Conservation (phyloP, 2,113 vertebrate species). For the Archilochus colubris region DNA sequence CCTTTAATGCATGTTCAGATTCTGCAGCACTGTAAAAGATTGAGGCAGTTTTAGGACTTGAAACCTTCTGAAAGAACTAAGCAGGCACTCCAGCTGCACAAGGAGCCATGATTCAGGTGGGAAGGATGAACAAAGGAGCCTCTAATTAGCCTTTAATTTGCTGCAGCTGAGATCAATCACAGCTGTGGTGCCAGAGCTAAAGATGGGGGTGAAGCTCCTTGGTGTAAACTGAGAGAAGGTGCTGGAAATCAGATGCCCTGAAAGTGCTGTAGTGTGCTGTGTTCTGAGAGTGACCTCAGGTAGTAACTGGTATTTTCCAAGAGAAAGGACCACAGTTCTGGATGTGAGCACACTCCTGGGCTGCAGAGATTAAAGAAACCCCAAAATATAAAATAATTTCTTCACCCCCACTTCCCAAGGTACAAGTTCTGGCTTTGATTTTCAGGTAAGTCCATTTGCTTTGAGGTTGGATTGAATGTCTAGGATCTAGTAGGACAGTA, state of each 20-base stretch:
- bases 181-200: background rate
- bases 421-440: background rate
- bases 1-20: background rate
- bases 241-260: background rate
- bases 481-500: background rate
- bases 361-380: background rate
- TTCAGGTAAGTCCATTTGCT: background rate
- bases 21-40: background rate
- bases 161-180: background rate
- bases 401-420: background rate
- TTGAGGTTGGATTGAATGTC: background rate
- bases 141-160: background rate
- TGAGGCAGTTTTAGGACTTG: background rate
- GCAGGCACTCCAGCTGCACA: background rate
- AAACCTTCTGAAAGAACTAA: background rate
- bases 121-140: background rate
- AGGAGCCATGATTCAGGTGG: background rate
- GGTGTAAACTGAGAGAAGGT: background rate
- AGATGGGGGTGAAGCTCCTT: background rate
- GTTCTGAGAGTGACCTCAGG: fast-evolving
- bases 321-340: background rate
- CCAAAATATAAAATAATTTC: background rate
- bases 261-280: fast-evolving
- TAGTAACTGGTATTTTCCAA: background rate
- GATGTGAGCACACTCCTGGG: background rate